A percentile compares a stretch with the other conserved stretches of the same genome.
These are phyloP conservation scores for Podarcis siculus DNA, from an alignment of 2,797 vertebrate species.

Conservation along the genomic window DNA sequence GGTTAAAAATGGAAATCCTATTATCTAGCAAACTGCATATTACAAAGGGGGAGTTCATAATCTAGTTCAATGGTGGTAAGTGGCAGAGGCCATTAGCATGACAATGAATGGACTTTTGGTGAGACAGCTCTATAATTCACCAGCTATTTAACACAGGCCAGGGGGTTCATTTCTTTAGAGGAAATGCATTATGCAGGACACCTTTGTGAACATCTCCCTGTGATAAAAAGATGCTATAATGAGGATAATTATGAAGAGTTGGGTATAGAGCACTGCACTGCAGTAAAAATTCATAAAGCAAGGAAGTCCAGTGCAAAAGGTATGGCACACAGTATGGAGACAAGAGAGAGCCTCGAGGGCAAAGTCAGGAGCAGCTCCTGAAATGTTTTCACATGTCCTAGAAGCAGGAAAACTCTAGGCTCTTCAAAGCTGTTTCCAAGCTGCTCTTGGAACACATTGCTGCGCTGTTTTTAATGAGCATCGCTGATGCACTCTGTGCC, in stretches of 20 bases:
- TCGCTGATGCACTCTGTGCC: not conserved
- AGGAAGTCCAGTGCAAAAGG: not conserved
- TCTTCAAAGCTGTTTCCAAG: not conserved
- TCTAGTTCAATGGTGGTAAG: constrained; percentile 12
- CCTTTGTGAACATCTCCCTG: constrained; percentile 8
- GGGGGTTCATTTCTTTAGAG: constrained; percentile 21
- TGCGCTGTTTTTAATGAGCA: not conserved
- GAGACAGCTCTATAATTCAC: constrained; percentile 37
- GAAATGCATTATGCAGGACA: constrained; percentile 30
- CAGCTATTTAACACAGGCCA: constrained; percentile 44
- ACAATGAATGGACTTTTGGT: constrained; percentile 46
- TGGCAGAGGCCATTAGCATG: constrained; percentile 39
- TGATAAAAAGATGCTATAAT: constrained; percentile 13
- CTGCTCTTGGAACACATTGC: not conserved
- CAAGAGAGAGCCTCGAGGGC: not conserved
- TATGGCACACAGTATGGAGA: fast-evolving
- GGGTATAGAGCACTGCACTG: fast-evolving
- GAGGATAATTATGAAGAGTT: constrained; percentile 39
- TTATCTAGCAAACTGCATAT: constrained; percentile 33
- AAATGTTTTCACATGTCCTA: not conserved
- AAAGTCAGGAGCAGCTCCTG: not conserved
- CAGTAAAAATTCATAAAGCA: not conserved
- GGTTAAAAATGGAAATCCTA: not conserved
- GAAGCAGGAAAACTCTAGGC: not conserved
- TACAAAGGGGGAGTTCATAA: constrained; percentile 34